Conservation (phyloP, 2,888 invertebrate species). For the Ecdyonurus torrentis region DNA sequence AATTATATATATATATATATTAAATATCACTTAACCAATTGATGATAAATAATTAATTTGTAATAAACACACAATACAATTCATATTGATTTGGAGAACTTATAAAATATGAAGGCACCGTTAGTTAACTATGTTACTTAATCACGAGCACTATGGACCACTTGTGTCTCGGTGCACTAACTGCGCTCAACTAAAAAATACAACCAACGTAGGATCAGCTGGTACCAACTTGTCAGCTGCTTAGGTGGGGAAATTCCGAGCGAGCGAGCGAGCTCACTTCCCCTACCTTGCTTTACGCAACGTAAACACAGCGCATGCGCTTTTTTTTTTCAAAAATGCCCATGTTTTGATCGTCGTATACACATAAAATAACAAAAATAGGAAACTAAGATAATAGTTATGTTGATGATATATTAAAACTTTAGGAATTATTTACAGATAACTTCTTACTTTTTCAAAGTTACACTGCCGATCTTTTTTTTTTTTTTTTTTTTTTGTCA, state of each 20-base stretch:
- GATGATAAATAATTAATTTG: neutral
- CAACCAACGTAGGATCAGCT: neutral
- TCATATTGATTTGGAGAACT: neutral
- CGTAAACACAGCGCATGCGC: neutral
- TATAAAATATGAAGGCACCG: neutral
- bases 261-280: no score
- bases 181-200: neutral
- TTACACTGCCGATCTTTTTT: no score
- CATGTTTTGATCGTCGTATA: neutral
- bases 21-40: no score
- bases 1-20: no score
- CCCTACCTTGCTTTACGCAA: neutral
- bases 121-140: neutral
- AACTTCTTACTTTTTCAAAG: no score
- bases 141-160: neutral
- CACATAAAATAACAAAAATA: no score
- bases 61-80: neutral
- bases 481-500: no score
- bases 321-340: neutral
- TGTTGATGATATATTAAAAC: no score
- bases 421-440: no score
- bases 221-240: neutral
- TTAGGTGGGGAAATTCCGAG: neutral
- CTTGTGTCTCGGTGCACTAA: neutral
- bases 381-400: no score